These are phyloP conservation scores for Alouatta palliata DNA, from an alignment of 2,113 vertebrate species.

Conservation along the genomic window DNA sequence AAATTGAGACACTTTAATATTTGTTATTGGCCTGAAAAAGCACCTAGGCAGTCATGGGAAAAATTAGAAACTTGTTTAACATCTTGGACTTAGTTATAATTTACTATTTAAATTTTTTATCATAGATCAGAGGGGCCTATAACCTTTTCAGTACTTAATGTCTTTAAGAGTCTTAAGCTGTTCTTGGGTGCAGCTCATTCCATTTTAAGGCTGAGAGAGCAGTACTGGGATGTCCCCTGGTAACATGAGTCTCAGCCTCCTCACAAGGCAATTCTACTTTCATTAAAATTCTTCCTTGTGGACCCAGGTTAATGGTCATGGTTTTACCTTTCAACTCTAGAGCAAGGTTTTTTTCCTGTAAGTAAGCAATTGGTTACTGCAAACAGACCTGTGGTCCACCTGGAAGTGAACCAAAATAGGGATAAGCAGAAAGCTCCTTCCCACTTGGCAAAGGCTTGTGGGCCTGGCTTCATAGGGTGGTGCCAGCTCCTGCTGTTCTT, in stretches of 20 bases:
- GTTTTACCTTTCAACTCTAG: not conserved
- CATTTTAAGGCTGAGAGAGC: not conserved
- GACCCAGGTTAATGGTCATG: not conserved
- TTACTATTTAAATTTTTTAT: not conserved
- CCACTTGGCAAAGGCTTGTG: no score
- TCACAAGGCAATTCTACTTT: not conserved
- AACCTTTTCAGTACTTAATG: not conserved
- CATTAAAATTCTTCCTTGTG: not conserved
- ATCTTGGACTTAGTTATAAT: not conserved
- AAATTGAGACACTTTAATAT: not conserved
- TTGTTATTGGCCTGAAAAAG: not conserved
- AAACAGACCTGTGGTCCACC: not conserved
- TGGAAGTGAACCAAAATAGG: not conserved
- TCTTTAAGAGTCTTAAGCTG: not conserved
- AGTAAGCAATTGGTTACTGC: not conserved
- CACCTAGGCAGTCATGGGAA: not conserved
- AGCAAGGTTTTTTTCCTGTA: not conserved
- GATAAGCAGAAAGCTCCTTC: not conserved
- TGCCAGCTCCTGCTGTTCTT: not conserved
- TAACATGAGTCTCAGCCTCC: not conserved
- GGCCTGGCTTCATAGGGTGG: fast-evolving
- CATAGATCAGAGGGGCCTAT: not conserved
- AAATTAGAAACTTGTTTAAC: not conserved
- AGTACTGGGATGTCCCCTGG: not conserved
- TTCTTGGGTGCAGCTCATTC: not conserved